Percentiles rank a stretch among this genome's conserved stretches.
Evolutionary conservation across 2,888 invertebrate species (phyloP).

Genomic region (Mesoligia furuncula): DNA sequence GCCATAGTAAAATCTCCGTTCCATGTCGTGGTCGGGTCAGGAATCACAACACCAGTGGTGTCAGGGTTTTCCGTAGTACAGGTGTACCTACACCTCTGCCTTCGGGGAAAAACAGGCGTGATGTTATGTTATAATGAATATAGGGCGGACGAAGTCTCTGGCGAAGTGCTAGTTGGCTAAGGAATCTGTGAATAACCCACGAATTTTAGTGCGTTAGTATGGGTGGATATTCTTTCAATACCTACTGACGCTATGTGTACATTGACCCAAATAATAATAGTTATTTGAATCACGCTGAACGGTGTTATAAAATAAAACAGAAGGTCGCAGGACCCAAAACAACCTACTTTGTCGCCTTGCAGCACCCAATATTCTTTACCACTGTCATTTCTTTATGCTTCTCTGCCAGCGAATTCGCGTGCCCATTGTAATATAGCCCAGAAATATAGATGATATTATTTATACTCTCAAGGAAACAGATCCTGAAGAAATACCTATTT

Average conservation of each 20-base stretch:
- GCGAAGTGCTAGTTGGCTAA: not conserved
- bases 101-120: too few relatives aligned
- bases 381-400: not conserved
- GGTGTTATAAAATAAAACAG: not conserved
- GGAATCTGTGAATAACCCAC: not conserved
- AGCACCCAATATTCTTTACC: not conserved
- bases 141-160: not conserved
- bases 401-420: not conserved
- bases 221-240: not conserved
- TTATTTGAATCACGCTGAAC: not conserved
- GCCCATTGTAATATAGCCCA: too few relatives aligned
- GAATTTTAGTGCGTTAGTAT: not conserved
- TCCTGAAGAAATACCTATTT: too few relatives aligned
- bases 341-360: not conserved
- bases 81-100: not conserved
- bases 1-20: too few relatives aligned
- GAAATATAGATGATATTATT: too few relatives aligned
- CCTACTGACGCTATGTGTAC: not conserved
- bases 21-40: too few relatives aligned
- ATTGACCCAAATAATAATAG: not conserved
- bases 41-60: too few relatives aligned
- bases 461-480: too few relatives aligned
- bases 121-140: not conserved
- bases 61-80: not conserved
- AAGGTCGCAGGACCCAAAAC: not conserved